Evolutionary conservation across 1,140 invertebrate species (phyloP).

Genomic region (Lepidurus couesii): DNA sequence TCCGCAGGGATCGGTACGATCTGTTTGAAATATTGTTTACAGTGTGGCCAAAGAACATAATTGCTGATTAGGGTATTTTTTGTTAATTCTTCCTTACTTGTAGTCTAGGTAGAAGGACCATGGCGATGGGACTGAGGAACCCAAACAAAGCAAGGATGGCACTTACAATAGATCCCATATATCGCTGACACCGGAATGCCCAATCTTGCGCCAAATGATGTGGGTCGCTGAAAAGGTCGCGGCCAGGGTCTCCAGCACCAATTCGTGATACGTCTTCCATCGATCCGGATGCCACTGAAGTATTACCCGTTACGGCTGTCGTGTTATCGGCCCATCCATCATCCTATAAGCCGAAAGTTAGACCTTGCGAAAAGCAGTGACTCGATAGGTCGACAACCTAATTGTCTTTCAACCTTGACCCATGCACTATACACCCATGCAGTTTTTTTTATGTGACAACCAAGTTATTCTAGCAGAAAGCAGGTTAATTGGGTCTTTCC

Average conservation of each 20-base stretch:
- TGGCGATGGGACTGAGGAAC: slow-evolving; percentile 85
- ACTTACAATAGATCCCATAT: slow-evolving; percentile 68
- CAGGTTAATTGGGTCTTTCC: not conserved
- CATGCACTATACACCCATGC: no score
- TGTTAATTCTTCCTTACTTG: slow-evolving; percentile 45
- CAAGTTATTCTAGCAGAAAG: not conserved
- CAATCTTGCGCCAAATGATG: slow-evolving; percentile 39
- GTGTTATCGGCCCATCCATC: slow-evolving; percentile 94
- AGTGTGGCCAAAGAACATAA: no score
- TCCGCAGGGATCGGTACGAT: slow-evolving; percentile 36
- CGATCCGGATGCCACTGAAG: slow-evolving; percentile 87
- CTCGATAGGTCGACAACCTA: not conserved
- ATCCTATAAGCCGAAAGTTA: slow-evolving; percentile 55
- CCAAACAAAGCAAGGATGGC: slow-evolving; percentile 69
- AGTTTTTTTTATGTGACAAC: no score
- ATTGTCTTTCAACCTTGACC: no score
- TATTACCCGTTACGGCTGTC: slow-evolving; percentile 93
- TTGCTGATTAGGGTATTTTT: not conserved
- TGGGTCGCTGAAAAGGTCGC: slow-evolving; percentile 30
- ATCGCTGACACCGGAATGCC: slow-evolving; percentile 67
- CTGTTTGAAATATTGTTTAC: slow-evolving; percentile 31
- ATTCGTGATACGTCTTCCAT: slow-evolving; percentile 68
- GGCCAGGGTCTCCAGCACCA: slow-evolving; percentile 31
- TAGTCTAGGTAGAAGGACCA: slow-evolving; percentile 88
- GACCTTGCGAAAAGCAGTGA: not conserved